Evolutionary conservation across 2,113 vertebrate species (phyloP).

Genomic region (Parus major): DNA sequence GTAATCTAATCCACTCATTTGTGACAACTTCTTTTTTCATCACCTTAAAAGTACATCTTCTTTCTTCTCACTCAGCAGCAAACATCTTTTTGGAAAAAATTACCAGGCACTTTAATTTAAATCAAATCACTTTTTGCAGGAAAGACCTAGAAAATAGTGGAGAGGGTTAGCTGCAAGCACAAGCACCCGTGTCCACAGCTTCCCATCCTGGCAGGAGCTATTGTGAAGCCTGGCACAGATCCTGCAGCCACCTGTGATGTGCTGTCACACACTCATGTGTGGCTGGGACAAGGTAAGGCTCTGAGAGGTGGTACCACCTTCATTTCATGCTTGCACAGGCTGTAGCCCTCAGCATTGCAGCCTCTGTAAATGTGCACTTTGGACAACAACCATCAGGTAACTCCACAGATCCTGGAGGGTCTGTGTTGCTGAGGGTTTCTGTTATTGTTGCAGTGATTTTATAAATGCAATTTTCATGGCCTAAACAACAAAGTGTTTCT

Average conservation of each 20-base stretch:
- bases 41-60: background rate
- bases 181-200: rapidly evolving
- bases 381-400: background rate
- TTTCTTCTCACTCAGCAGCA: background rate
- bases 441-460: background rate
- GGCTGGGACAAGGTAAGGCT: background rate
- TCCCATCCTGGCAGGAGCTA: rapidly evolving
- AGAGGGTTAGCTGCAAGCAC: background rate
- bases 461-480: background rate
- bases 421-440: rapidly evolving
- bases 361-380: background rate
- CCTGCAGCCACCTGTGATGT: background rate
- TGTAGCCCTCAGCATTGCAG: background rate
- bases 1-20: background rate
- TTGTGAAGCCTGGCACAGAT: background rate
- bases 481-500: background rate
- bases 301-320: background rate
- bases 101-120: background rate
- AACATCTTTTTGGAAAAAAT: background rate
- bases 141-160: background rate
- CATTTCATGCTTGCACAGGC: background rate
- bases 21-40: background rate
- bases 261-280: no score
- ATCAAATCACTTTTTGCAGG: background rate
- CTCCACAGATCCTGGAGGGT: background rate